Percentiles rank a stretch among this genome's conserved stretches.
phyloP scores from a whole-genome alignment of 1,140 invertebrate genomes.

The Eufriesea mexicana region DNA sequence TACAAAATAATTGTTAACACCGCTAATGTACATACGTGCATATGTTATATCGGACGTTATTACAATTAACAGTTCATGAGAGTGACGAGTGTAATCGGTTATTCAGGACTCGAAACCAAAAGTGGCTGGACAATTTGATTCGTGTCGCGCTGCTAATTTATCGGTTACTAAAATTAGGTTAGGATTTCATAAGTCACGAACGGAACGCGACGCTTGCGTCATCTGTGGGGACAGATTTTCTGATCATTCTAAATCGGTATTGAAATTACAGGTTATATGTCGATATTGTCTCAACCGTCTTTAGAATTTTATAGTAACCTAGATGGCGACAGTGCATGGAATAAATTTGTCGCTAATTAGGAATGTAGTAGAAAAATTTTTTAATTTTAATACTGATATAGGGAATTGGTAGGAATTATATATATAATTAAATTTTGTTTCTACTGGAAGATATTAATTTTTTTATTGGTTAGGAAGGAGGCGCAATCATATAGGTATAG shows the following conservation, averaged over 20 bases:
- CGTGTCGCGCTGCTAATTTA: constrained; percentile 22
- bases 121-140: constrained; percentile 32
- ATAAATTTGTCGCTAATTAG: not conserved
- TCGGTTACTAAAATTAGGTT: constrained; percentile 30
- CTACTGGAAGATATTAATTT: constrained; percentile 8
- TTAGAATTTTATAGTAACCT: no score
- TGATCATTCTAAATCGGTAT: not conserved
- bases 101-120: not conserved
- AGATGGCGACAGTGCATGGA: no score
- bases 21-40: not conserved
- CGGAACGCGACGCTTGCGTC: not conserved
- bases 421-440: constrained; percentile 17
- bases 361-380: not conserved
- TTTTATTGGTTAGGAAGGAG: not conserved
- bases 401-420: not conserved
- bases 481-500: no score
- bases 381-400: constrained; percentile 3
- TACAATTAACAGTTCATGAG: not conserved
- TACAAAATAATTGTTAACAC: not conserved
- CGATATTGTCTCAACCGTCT: no score
- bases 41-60: not conserved
- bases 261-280: not conserved
- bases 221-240: not conserved
- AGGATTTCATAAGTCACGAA: constrained; percentile 32
- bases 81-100: not conserved